Percentiles rank a stretch among this genome's conserved stretches.
Evolutionary conservation across 2,888 invertebrate genomes (phyloP).

Genomic region (Ornithoptera priamus): DNA sequence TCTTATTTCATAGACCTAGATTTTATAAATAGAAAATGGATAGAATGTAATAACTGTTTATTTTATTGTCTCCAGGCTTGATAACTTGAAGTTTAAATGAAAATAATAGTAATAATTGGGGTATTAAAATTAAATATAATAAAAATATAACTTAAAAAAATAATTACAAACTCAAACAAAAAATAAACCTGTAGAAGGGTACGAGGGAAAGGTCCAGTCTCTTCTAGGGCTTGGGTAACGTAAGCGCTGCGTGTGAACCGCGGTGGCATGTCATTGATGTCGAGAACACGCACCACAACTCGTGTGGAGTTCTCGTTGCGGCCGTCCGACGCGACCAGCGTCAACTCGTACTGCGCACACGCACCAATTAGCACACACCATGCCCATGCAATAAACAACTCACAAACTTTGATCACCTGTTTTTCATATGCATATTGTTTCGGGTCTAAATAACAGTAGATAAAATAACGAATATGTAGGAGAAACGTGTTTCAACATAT

Average conservation of each 20-base stretch:
- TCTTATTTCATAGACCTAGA: conserved; percentile 4
- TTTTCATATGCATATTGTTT: not conserved
- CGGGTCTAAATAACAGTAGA: not conserved
- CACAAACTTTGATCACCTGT: conserved; percentile 28
- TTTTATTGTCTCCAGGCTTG: not conserved
- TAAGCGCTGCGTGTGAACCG: conserved; percentile 86
- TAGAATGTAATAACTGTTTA: not conserved
- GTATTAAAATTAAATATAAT: conserved; percentile 24
- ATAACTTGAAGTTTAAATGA: not conserved
- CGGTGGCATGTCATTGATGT: conserved; percentile 95
- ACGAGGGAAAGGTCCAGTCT: conserved; percentile 86
- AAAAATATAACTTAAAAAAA: conserved; percentile 42
- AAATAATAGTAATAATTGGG: conserved; percentile 1
- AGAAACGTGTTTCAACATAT: too few relatives aligned
- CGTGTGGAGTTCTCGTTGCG: conserved; percentile 93
- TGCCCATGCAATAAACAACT: conserved; percentile 67
- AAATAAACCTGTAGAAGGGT: conserved; percentile 85
- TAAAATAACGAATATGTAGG: too few relatives aligned
- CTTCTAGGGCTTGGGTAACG: conserved; percentile 87
- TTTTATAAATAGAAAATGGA: conserved; percentile 6
- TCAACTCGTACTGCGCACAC: conserved; percentile 88
- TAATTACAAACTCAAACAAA: conserved; percentile 38
- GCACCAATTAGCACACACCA: conserved; percentile 66
- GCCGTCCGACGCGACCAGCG: conserved; percentile 93
- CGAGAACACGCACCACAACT: conserved; percentile 89